Evolutionary conservation across 1,140 invertebrate genomes (phyloP), one percentile per base, ranked within the genome.

Genomic region (Daktulosphaira vitifoliae): DNA sequence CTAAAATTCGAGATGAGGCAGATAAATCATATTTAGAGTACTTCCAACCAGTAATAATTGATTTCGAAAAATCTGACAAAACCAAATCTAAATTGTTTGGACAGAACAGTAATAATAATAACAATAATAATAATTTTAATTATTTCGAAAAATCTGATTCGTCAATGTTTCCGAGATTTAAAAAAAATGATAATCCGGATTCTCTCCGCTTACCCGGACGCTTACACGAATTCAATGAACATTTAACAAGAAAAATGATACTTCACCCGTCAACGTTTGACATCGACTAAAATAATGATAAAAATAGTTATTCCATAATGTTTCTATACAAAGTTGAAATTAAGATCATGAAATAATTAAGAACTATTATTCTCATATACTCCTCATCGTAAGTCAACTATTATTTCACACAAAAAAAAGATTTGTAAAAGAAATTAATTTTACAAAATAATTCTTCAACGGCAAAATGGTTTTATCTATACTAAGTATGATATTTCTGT

Each of bases 241-340:
- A 50, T 20, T 20, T 51, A 29, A 39, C 56, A 9, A 48, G 49
- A 26, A 52, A 65, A 29, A 52, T 42, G 62, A 3, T 39, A 18
- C 25, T 65, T 13, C 62, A 65, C 25, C 62, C 62, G 9, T 52
- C 62, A 18, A 39, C 37, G 7, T 65, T 65, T n/a, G 62, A 65
- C 48, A 65, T 37, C 4, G 59, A 65, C 29, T 33, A 33, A 33
- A n/a, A n/a, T n/a, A n/a, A n/a, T n/a, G n/a, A n/a, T n/a, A n/a
- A n/a, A n/a, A n/a, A n/a, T n/a, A n/a, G n/a, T n/a, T n/a, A n/a
- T n/a, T n/a, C n/a, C n/a, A n/a, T n/a, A n/a, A n/a, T n/a, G n/a
- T n/a, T n/a, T n/a, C n/a, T n/a, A n/a, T n/a, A n/a, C n/a, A n/a
- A n/a, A n/a, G n/a, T n/a, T n/a, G n/a, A n/a, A n/a, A n/a, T n/a